phyloP scores from a whole-genome alignment of 2,888 invertebrate genomes.

The Spatulosminthurus flaviceps region DNA sequence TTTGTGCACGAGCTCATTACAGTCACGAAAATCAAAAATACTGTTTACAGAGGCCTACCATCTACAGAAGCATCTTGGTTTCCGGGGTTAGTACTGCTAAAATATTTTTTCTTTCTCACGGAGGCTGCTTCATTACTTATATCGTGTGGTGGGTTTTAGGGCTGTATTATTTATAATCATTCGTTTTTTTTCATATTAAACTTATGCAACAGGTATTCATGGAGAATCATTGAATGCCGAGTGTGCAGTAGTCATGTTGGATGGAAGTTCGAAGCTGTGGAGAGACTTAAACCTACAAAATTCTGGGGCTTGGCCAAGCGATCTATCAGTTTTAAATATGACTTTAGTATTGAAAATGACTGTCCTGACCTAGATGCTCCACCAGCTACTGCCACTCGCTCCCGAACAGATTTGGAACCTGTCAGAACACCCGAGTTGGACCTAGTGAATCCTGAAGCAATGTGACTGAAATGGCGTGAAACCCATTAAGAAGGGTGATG shows the following conservation, averaged over 20 bases:
- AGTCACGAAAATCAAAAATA: slow-evolving; percentile 69
- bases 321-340: slow-evolving; percentile 65
- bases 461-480: background rate
- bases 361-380: slow-evolving; percentile 32
- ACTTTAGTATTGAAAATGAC: slow-evolving; percentile 39
- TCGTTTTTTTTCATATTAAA: too few relatives aligned
- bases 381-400: background rate
- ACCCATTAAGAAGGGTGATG: too few relatives aligned
- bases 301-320: slow-evolving; percentile 79
- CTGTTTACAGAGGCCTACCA: slow-evolving; percentile 68
- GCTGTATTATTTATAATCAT: too few relatives aligned
- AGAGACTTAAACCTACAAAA: slow-evolving; percentile 72
- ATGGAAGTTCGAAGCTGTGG: slow-evolving; percentile 79
- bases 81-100: slow-evolving; percentile 73
- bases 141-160: too few relatives aligned
- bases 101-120: too few relatives aligned
- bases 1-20: slow-evolving; percentile 84
- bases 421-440: background rate
- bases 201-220: slow-evolving; percentile 74
- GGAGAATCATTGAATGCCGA: slow-evolving; percentile 79
- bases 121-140: too few relatives aligned
- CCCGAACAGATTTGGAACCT: background rate
- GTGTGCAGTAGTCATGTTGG: slow-evolving; percentile 78
- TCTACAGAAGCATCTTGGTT: slow-evolving; percentile 85
- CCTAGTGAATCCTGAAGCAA: background rate